Base-by-base conservation (phyloP, 2,113 vertebrate genomes). In the Hypanus sabinus region DNA sequence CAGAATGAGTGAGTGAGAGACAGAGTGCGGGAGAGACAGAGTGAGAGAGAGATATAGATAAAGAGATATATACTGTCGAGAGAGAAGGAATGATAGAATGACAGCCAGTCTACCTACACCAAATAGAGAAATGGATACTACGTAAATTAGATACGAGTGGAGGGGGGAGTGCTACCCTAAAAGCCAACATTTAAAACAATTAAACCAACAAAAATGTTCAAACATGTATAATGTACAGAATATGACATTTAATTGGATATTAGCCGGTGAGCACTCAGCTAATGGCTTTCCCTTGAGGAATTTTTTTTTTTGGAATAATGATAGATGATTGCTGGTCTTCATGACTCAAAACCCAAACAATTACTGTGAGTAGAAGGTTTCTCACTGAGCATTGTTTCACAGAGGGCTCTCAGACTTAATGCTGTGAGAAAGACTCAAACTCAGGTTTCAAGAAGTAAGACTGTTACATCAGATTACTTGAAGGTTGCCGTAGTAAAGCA, bases 161-260 rank as follows among this genome's bases (percentile, higher is more conserved):
- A 16, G 16, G 85, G 60, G 16, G n/a, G 16, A n/a, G 14, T n/a
- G 85, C 62, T 65, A 6, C 30, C 60, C 27, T n/a, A 62, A 33
- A 62, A 65, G 57, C 57, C n/a, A 88, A 88, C 57, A 88, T 8
- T 88, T 30, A 88, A 88, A 88, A 88, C 62, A 88, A 88, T 88
- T 88, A 33, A 88, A 88, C 85, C n/a, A 65, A 33, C 27, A 62
- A 30, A 88, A 88, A 87, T 60, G 16, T 65, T 88, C 85, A 88
- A 33, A 88, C 85, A 46, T 5, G 57, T 60, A 10, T 88, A 18
- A 88, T 65, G 30, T 27, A 33, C 85, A 65, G 85, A 88, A 33
- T n/a, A 33, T 65, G 85, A 88, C 60, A 88, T 62, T 62, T 62
- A 18, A 30, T 33, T 88, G 57, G 27, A 88, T 88, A 65, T 88